Evolutionary conservation across 92 coral and sea anemone species (phyloP), one percentile per base, ranked within the genome.

Genomic region (Isaurus tuberculatus): DNA sequence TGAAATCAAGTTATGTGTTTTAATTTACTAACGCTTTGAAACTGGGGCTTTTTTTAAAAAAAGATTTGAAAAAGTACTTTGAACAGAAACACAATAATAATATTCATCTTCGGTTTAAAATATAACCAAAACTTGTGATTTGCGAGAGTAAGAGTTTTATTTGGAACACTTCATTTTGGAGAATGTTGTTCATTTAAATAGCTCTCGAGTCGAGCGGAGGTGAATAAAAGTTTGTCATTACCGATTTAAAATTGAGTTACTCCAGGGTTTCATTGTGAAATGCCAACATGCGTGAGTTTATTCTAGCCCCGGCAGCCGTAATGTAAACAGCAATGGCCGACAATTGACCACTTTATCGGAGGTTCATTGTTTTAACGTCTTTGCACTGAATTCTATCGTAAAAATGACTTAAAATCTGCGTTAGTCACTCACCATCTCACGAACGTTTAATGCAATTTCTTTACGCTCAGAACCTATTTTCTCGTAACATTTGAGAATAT

Each of bases 311-410:
- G 82, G 19, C 5, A 17, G 27, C 0, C 16, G 30, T 30, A 42
- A 71, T 28, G 78, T 71, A 71, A 71, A 71, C 78, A 77, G 13
- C 25, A 32, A 19, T 19, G 70, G 7, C 36, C n/a, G 31, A 58
- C 82, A 77, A 77, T 33, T 28, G 82, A 77, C 68, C 82, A 77
- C 57, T 77, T 77, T 77, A 75, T 77, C 69, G 57, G 0, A 8
- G 70, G 53, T 57, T 77, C 69, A 77, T 60, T 77, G 57, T 55
- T 57, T 75, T 32, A 75, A 20, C 33, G 69, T 20, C 60, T 46
- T 46, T 46, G 15, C 60, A 29, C 46, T 23, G 42, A 53, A 74
- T 7, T 36, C 65, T 28, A 32, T 29, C 40, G 36, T 27, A 27
- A 20, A 73, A 73, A 48, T 13, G 2, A 17, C 28, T 28, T 43